phyloP scores from a whole-genome alignment of 1,140 invertebrate species.

The Drosophila nikananu region DNA sequence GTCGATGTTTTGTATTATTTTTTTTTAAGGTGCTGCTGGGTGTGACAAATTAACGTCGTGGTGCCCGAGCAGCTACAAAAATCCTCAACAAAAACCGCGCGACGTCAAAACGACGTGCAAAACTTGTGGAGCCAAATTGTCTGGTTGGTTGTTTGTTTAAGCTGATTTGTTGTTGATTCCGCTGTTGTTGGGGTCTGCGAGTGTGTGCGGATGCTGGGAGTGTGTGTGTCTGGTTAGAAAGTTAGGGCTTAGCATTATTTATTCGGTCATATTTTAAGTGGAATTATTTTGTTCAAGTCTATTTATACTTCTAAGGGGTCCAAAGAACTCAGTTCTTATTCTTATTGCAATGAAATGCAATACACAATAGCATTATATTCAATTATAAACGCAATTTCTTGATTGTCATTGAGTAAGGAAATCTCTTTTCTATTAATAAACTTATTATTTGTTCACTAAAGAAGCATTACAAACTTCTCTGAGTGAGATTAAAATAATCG shows the following conservation, averaged over 20 bases:
- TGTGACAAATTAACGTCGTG: constrained; percentile 77
- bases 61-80: constrained; percentile 27
- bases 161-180: constrained; percentile 71
- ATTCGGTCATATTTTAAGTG: constrained; percentile 36
- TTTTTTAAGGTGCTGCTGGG: constrained; percentile 67
- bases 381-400: not conserved
- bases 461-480: not conserved
- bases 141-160: constrained; percentile 79
- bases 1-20: constrained; percentile 46
- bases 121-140: constrained; percentile 79
- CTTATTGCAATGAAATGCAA: not conserved
- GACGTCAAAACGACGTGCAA: constrained; percentile 60
- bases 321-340: not conserved
- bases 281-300: constrained; percentile 16
- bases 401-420: not conserved
- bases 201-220: constrained; percentile 30
- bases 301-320: not conserved
- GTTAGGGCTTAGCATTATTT: constrained; percentile 44
- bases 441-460: not conserved
- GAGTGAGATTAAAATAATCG: not conserved
- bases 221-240: constrained; percentile 57
- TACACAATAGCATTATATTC: not conserved
- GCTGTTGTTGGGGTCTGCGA: constrained; percentile 2
- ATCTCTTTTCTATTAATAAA: not conserved
- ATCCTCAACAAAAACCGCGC: constrained; percentile 46